Evolutionary conservation across 92 coral and sea anemone species (phyloP).

Genomic region (Zoanthus sansibaricus): DNA sequence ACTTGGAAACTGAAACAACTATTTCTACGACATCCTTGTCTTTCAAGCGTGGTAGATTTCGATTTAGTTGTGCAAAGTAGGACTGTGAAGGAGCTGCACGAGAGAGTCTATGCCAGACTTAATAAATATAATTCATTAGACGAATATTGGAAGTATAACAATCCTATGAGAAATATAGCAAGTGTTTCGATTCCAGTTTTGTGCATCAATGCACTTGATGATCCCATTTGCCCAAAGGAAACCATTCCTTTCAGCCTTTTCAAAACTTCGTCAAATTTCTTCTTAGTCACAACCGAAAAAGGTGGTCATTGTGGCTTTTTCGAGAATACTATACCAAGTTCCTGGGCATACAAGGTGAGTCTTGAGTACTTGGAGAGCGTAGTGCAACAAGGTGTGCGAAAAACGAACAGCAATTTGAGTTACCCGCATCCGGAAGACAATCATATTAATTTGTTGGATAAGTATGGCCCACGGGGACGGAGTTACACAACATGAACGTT

Average conservation of each 20-base stretch:
- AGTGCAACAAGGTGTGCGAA: conserved; percentile 78
- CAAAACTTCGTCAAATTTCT: conserved; percentile 92
- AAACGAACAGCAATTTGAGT: conserved; percentile 47
- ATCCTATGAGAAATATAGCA: conserved; percentile 89
- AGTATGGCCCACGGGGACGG: conserved; percentile 80
- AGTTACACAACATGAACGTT: conserved; percentile 84
- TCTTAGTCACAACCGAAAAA: conserved; percentile 86
- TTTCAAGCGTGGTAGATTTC: conserved; percentile 77
- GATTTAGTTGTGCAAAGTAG: conserved; percentile 80
- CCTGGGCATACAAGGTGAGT: conserved; percentile 89
- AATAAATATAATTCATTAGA: conserved; percentile 79
- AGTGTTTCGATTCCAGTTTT: conserved; percentile 87
- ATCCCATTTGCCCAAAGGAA: conserved; percentile 90
- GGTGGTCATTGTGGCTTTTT: conserved; percentile 98
- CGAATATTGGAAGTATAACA: conserved; percentile 82
- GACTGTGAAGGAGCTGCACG: conserved; percentile 83
- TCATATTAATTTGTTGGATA: conserved; percentile 73
- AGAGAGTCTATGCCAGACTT: conserved; percentile 83
- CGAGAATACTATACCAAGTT: conserved; percentile 77
- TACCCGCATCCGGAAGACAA: conserved; percentile 59
- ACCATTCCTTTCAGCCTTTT: conserved; percentile 93
- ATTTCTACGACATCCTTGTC: conserved; percentile 85
- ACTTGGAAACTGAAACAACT: conserved; percentile 78
- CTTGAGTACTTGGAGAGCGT: conserved; percentile 84
- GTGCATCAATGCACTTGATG: conserved; percentile 93